These are phyloP conservation scores for Etheostoma nigrum DNA, from an alignment of 2,797 vertebrate species.

Conservation along the genomic window DNA sequence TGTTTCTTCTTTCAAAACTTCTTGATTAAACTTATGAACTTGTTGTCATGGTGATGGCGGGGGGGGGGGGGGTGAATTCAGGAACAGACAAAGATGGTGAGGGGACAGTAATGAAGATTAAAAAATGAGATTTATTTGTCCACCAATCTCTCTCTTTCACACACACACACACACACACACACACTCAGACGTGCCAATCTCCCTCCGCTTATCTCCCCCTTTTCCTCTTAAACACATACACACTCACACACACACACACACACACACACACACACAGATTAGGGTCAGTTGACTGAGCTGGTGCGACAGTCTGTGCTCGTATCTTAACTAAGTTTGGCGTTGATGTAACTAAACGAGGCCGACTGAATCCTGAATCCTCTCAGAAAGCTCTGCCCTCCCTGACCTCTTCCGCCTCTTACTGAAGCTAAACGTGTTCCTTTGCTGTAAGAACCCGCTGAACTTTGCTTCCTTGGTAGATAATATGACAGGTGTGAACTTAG, in stretches of 20 bases:
- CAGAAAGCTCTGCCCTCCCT: slow-evolving; percentile 7
- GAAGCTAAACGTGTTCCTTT: too few species aligned
- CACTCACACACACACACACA: slow-evolving; percentile 8
- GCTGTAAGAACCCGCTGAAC: too few species aligned
- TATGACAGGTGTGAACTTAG: too few species aligned
- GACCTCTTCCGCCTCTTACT: neutral
- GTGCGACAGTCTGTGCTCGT: slow-evolving; percentile 46
- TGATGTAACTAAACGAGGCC: slow-evolving; percentile 31
- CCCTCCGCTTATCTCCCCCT: slow-evolving; percentile 22
- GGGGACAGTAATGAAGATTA: slow-evolving; percentile 12
- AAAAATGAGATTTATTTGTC: slow-evolving; percentile 7
- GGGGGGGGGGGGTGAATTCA: too few species aligned
- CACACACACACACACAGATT: slow-evolving; percentile 52
- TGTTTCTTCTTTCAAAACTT: too few species aligned
- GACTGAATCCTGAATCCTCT: slow-evolving; percentile 40
- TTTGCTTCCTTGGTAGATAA: too few species aligned
- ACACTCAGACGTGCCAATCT: neutral
- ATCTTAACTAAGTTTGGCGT: slow-evolving; percentile 61
- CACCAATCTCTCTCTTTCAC: neutral
- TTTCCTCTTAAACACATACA: slow-evolving; percentile 19
- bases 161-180: neutral
- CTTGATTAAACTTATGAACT: too few species aligned
- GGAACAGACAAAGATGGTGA: neutral
- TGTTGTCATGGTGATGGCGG: too few species aligned
- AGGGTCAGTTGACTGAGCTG: slow-evolving; percentile 63